Conservation (phyloP, 2,888 invertebrate species). For the Cetonia aurata region DNA sequence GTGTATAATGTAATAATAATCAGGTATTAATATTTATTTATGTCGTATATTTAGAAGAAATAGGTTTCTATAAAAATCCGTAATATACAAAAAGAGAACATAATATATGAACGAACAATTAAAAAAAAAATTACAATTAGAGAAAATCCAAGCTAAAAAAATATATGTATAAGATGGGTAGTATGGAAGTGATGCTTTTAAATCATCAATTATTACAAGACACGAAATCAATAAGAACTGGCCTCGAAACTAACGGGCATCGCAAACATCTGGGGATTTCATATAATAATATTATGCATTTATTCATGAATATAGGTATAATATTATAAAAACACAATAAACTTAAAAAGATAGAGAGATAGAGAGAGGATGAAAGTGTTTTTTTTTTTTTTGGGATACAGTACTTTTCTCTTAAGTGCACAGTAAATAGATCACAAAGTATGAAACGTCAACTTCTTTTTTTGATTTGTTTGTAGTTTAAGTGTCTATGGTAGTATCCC, state of each 20-base stretch:
- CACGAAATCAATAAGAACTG: conserved; percentile 45
- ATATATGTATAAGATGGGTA: no score
- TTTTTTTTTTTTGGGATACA: conserved; percentile 54
- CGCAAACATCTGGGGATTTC: conserved; percentile 2
- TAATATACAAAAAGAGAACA: conserved; percentile 3
- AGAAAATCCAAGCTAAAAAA: conserved; percentile 12
- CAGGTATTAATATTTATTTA: background rate
- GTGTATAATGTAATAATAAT: conserved; percentile 22
- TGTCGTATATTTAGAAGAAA: conserved; percentile 11
- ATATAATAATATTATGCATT: background rate
- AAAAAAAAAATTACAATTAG: conserved; percentile 9
- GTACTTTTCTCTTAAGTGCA: conserved; percentile 57
- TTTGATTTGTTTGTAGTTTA: conserved; percentile 44
- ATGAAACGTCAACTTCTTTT: conserved; percentile 58
- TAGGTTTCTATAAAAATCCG: conserved; percentile 7
- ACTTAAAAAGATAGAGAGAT: conserved; percentile 43
- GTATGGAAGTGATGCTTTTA: conserved; percentile 5
- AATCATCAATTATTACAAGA: conserved; percentile 8
- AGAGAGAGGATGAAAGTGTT: conserved; percentile 20
- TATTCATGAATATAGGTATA: background rate
- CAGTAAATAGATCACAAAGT: conserved; percentile 63
- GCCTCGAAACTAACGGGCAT: conserved; percentile 43
- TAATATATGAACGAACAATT: conserved; percentile 4
- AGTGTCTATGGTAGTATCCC: conserved; percentile 29
- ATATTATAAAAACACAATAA: conserved; percentile 31